Percentiles rank a stretch among this genome's conserved stretches.
Evolutionary conservation across 2,888 invertebrate species (phyloP).

Genomic region (Dasysyrphus tricinctus): DNA sequence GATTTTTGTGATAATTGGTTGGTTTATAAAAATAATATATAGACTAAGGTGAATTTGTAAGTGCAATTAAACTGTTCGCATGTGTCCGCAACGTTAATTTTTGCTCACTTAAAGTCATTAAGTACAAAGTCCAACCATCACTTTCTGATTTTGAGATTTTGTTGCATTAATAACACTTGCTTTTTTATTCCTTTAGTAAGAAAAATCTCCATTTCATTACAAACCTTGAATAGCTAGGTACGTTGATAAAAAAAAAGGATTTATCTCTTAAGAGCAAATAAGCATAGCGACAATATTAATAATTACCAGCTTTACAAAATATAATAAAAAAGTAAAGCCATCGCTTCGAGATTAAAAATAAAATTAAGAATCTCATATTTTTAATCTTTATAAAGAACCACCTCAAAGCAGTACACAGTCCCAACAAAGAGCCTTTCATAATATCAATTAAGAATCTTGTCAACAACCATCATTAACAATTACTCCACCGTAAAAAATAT

Average conservation of each 20-base stretch:
- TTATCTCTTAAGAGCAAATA: background rate
- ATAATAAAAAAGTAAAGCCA: slow-evolving; percentile 3
- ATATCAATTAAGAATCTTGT: slow-evolving; percentile 61
- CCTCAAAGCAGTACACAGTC: slow-evolving; percentile 9
- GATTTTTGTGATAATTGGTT: too few relatives aligned
- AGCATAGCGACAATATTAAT: background rate
- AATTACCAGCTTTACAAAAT: background rate
- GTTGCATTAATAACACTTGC: too few relatives aligned
- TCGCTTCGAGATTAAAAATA: slow-evolving; percentile 39
- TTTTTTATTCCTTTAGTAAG: background rate
- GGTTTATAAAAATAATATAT: too few relatives aligned
- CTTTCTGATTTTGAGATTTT: too few relatives aligned
- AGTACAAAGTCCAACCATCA: too few relatives aligned
- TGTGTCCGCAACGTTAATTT: too few relatives aligned
- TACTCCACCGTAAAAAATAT: slow-evolving; percentile 37
- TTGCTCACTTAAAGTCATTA: too few relatives aligned
- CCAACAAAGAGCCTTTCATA: slow-evolving; percentile 20
- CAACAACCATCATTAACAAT: slow-evolving; percentile 64
- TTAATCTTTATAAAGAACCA: slow-evolving; percentile 48
- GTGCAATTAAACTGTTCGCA: too few relatives aligned
- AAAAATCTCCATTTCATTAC: background rate
- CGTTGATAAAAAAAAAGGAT: background rate
- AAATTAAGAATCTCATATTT: slow-evolving; percentile 31
- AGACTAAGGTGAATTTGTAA: too few relatives aligned
- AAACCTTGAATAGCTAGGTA: background rate